Percentiles rank a stretch among this genome's conserved stretches.
phyloP scores from a whole-genome alignment of 2,888 invertebrate species.

The Bhutanitis thaidina region DNA sequence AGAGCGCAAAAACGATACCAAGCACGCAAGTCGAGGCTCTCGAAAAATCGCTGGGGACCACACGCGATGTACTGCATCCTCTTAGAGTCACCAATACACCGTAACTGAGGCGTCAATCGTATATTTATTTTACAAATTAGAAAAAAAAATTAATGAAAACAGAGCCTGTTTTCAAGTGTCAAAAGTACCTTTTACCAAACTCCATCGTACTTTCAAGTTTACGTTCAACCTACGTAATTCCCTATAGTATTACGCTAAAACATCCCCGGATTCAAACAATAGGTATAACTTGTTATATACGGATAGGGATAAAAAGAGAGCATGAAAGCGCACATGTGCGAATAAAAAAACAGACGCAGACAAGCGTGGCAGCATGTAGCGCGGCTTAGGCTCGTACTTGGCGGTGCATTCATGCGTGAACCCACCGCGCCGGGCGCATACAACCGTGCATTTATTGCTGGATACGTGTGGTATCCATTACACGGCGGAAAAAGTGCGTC shows the following conservation, averaged over 20 bases:
- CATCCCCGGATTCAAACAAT: too few species aligned
- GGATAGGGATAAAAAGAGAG: conserved; percentile 18
- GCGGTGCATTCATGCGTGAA: conserved; percentile 66
- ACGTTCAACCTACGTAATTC: too few species aligned
- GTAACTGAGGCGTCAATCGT: neutral
- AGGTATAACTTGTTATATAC: too few species aligned
- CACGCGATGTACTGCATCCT: conserved; percentile 45
- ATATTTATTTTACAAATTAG: too few species aligned
- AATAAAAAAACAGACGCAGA: conserved; percentile 49
- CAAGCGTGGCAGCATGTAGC: conserved; percentile 37
- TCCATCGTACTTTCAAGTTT: too few species aligned
- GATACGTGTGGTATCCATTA: conserved; percentile 69
- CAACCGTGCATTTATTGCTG: conserved; percentile 44
- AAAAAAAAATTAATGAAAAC: too few species aligned
- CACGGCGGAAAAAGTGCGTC: conserved; percentile 64
- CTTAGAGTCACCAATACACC: neutral
- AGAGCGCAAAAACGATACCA: conserved; percentile 60
- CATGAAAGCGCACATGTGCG: conserved; percentile 39
- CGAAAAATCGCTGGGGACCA: conserved; percentile 59
- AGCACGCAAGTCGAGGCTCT: conserved; percentile 61
- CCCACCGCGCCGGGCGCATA: conserved; percentile 41
- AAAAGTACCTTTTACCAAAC: too few species aligned
- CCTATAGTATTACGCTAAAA: too few species aligned
- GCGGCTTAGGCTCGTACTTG: conserved; percentile 53
- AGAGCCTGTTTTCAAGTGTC: too few species aligned